Evolutionary conservation across 2,797 vertebrate species (phyloP), one percentile per base, ranked within the genome.

Genomic region (Notolepis coatsorum): DNA sequence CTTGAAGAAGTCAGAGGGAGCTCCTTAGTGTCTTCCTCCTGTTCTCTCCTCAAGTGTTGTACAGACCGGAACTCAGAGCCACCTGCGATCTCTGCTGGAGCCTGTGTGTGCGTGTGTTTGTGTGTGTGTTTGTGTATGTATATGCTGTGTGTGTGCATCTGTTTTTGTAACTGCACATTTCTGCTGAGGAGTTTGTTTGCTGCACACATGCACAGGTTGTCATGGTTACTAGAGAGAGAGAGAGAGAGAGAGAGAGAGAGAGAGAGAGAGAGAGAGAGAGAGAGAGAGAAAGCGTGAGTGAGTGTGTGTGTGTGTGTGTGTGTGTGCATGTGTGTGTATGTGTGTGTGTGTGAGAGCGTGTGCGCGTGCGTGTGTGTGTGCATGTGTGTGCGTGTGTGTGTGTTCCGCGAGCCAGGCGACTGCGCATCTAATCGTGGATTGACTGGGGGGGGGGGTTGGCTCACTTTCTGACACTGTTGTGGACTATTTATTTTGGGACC

Each of bases 201-300:
- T 77, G 63, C 73, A 72, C 69, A 73, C 63, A 70, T 72, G 77
- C 73, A n/a, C n/a, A 70, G 31, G 62, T 85, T 77, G 76, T 71
- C 75, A 70, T 82, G 72, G 82, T 59, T 79, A 86, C 82, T 21
- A 38, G 43, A 24, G 45, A 24, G 47, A 23, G 2, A 24, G 42
- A 60, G 48, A 27, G 28, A 30, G 23, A 12, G n/a, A 25, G 39
- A 13, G 12, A 21, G 13, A 23, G 10, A 33, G 4, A 13, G n/a
- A 7, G 37, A 18, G 49, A 2, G 28, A 24, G 23, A 15, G 12
- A 28, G 25, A 10, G 18, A 17, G 10, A 3, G 30, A 15, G 17
- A 25, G 20, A 35, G 37, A 42, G 24, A 42, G 37, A 7, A 3
- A 42, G 62, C 45, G 65, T 56, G 10, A 23, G 24, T 42, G 54